Evolutionary conservation across 2,797 vertebrate species (phyloP).

Genomic region (Chloroceryle inda): DNA sequence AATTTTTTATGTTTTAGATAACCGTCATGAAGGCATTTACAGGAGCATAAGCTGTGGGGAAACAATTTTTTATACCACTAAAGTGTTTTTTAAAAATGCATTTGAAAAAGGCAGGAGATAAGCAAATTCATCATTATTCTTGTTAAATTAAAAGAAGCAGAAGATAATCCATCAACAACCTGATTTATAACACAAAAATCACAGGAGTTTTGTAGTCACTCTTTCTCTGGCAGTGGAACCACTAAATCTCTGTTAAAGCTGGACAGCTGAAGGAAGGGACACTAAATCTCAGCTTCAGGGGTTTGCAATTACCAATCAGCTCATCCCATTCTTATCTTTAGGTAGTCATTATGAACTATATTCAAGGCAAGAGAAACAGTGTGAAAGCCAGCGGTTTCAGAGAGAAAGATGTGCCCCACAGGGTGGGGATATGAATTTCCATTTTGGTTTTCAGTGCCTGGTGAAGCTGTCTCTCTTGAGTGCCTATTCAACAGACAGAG

Average conservation of each 20-base stretch:
- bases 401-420: background rate
- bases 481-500: background rate
- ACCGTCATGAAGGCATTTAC: background rate
- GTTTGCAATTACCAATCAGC: background rate
- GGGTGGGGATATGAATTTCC: background rate
- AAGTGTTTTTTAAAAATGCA: background rate
- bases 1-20: background rate
- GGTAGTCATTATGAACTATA: background rate
- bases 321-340: background rate
- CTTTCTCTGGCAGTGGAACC: background rate
- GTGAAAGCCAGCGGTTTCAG: background rate
- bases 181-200: background rate
- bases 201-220: background rate
- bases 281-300: constrained; percentile 7
- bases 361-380: background rate
- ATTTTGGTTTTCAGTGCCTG: background rate
- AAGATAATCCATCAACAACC: background rate
- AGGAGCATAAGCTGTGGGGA: background rate
- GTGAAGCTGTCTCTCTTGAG: background rate
- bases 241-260: background rate
- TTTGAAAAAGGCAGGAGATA: background rate
- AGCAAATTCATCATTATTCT: background rate
- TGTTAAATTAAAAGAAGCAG: background rate
- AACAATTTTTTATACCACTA: background rate
- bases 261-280: background rate